phyloP scores from a whole-genome alignment of 2,113 vertebrate genomes.

The Elachura formosa region DNA sequence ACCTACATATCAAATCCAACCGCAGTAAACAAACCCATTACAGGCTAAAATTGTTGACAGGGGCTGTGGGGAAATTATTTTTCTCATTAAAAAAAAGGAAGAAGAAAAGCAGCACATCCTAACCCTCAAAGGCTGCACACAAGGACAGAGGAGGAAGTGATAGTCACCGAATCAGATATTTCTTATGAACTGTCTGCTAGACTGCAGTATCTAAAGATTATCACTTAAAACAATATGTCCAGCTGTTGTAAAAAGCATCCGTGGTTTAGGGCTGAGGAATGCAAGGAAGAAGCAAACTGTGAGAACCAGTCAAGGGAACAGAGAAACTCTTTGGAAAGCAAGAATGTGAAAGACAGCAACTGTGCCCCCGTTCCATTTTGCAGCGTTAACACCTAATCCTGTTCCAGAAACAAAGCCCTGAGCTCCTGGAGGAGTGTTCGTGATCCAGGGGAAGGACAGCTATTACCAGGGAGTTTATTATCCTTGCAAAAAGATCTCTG shows the following conservation, averaged over 20 bases:
- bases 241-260: slow-evolving; percentile 35
- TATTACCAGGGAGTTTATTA: neutral
- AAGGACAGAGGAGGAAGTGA: slow-evolving; percentile 17
- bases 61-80: neutral
- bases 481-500: neutral
- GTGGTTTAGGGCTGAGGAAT: neutral
- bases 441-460: neutral
- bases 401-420: slow-evolving; percentile 4
- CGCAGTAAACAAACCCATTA: slow-evolving; percentile 37
- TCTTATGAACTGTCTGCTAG: slow-evolving; percentile 40
- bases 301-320: neutral
- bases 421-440: neutral
- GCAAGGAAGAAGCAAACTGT: neutral
- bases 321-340: neutral
- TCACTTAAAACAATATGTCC: slow-evolving; percentile 60
- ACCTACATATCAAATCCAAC: neutral
- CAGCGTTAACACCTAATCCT: slow-evolving; percentile 17
- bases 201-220: slow-evolving; percentile 55
- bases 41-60: neutral
- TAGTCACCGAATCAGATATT: slow-evolving; percentile 50
- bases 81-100: neutral
- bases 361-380: neutral
- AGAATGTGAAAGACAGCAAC: neutral
- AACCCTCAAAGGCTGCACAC: slow-evolving; percentile 4
- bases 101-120: neutral